Conservation (phyloP, 37 sponge, comb jelly and placozoan genomes). For the Halisarca cf. caerulea region DNA sequence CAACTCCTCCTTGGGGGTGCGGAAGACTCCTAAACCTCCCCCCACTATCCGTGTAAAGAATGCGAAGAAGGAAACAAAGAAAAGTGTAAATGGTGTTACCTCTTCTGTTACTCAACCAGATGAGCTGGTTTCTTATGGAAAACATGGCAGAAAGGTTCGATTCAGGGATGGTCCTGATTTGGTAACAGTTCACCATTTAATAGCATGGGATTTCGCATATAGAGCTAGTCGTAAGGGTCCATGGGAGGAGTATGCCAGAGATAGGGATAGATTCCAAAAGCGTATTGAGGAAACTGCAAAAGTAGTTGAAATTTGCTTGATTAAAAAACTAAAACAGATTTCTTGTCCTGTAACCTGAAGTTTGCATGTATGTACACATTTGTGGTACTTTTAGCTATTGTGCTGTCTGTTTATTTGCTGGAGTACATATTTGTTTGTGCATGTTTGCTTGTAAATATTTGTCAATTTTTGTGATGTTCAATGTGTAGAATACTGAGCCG, state of each 20-base stretch:
- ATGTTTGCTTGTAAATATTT: too few relatives aligned
- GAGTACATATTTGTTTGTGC: too few relatives aligned
- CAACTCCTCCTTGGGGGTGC: not conserved
- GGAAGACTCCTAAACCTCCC: not conserved
- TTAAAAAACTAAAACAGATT: conserved; percentile 8
- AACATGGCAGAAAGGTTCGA: not conserved
- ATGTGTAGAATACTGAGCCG: too few relatives aligned
- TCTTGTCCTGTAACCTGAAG: too few relatives aligned
- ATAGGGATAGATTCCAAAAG: conserved; percentile 35
- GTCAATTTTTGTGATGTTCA: too few relatives aligned
- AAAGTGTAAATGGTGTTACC: too few relatives aligned
- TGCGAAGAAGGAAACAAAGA: not conserved
- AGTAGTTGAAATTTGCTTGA: conserved; percentile 39
- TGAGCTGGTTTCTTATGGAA: not conserved
- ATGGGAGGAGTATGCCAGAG: conserved; percentile 60
- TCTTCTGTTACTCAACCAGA: not conserved
- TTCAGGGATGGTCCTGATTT: conserved; percentile 40
- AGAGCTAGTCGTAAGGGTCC: conserved; percentile 41
- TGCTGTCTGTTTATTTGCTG: too few relatives aligned
- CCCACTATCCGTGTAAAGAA: too few relatives aligned
- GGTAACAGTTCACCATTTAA: conserved; percentile 29
- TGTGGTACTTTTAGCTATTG: too few relatives aligned
- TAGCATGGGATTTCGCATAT: conserved; percentile 57
- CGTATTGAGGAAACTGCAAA: conserved; percentile 8
- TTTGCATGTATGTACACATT: too few relatives aligned